Percentiles rank a stretch among this genome's conserved stretches.
phyloP scores from a whole-genome alignment of 2,888 invertebrate genomes.

The Amblyjoppa proteus region DNA sequence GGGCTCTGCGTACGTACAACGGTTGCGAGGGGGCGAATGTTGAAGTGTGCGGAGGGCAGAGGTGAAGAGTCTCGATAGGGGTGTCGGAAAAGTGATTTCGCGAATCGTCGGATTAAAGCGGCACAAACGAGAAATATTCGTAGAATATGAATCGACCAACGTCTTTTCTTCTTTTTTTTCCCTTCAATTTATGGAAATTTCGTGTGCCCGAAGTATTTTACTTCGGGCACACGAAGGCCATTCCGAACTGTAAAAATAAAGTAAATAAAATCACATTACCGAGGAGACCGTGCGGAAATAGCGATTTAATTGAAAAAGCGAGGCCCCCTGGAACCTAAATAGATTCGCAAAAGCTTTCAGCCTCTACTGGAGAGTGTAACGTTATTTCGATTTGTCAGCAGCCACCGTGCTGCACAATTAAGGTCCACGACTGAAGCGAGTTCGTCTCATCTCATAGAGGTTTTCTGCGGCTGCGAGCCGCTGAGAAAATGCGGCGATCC shows the following conservation, averaged over 20 bases:
- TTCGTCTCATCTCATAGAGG: background rate
- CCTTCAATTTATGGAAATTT: background rate
- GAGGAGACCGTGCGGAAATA: background rate
- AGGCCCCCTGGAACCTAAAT: background rate
- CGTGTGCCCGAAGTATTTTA: no score
- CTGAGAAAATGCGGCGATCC: slow-evolving; percentile 62
- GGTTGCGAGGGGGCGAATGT: slow-evolving; percentile 16
- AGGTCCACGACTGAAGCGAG: slow-evolving; percentile 38
- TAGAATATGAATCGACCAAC: background rate
- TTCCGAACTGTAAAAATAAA: background rate
- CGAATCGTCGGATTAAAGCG: slow-evolving; percentile 32
- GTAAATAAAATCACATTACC: slow-evolving; percentile 32
- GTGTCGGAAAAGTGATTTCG: slow-evolving; percentile 39
- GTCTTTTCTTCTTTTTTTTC: background rate
- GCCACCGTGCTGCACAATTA: slow-evolving; percentile 52
- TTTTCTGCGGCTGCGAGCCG: slow-evolving; percentile 28
- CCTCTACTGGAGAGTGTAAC: slow-evolving; percentile 26
- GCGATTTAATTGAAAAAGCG: slow-evolving; percentile 23
- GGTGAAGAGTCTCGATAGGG: slow-evolving; percentile 33
- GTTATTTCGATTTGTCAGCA: slow-evolving; percentile 53
- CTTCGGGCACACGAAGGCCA: no score
- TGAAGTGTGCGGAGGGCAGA: slow-evolving; percentile 1
- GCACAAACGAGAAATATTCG: slow-evolving; percentile 5
- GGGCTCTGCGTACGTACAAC: slow-evolving; percentile 20
- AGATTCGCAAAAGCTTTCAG: background rate